Conservation (phyloP, 2,113 vertebrate genomes). For the Phalacrocorax carbo region DNA sequence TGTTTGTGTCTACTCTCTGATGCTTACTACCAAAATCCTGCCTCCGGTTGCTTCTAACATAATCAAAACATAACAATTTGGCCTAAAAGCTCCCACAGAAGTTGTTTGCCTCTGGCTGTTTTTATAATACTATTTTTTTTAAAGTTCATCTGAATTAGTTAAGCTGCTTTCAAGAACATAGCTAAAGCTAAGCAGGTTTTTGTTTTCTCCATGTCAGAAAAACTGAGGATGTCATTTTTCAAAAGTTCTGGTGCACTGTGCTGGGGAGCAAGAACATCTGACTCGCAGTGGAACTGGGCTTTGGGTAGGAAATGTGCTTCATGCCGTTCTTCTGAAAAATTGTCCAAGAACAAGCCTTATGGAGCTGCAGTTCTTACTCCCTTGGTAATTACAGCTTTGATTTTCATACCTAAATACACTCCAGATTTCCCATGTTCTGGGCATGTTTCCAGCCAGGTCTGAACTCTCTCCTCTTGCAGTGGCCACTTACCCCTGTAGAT, state of each 20-base stretch:
- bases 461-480: not conserved
- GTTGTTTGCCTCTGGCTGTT: not conserved
- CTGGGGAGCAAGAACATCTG: not conserved
- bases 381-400: not conserved
- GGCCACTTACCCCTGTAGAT: not conserved
- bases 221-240: not conserved
- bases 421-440: not conserved
- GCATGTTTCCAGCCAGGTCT: not conserved
- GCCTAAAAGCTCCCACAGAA: not conserved
- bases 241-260: not conserved
- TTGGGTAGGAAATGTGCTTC: not conserved
- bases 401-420: not conserved
- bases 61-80: not conserved
- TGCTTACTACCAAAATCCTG: not conserved
- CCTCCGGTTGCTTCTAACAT: not conserved
- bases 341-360: not conserved
- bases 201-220: not conserved
- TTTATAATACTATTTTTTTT: not conserved
- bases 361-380: not conserved
- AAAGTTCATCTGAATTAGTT: not conserved
- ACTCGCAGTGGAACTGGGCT: not conserved
- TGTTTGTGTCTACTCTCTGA: constrained; percentile 21
- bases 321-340: not conserved
- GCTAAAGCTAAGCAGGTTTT: not conserved
- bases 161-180: not conserved